These are phyloP conservation scores for Amiota communis DNA, from an alignment of 2,888 invertebrate genomes.

Conservation along the genomic window DNA sequence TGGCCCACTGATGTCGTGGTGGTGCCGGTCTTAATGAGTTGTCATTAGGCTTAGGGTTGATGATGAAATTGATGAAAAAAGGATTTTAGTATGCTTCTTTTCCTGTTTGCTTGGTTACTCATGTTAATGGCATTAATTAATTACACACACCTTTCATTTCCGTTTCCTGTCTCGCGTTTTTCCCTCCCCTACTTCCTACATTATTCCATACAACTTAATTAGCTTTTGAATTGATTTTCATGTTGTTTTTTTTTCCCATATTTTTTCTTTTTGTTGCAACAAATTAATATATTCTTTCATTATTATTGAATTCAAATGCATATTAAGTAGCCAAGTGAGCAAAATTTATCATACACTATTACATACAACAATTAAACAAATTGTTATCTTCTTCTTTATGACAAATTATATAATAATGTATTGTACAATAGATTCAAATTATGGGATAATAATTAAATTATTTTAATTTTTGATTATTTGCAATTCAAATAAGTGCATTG, in stretches of 20 bases:
- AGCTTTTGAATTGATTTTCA: constrained; percentile 1
- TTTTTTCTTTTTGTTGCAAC: not conserved
- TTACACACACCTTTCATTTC: constrained; percentile 16
- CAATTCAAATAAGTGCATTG: too few relatives aligned
- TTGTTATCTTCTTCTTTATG: too few relatives aligned
- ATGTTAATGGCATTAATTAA: constrained; percentile 19
- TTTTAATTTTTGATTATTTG: too few relatives aligned
- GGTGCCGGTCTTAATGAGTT: constrained; percentile 49
- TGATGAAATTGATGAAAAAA: not conserved
- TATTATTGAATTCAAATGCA: too few relatives aligned
- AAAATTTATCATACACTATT: too few relatives aligned
- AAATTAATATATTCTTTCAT: not conserved
- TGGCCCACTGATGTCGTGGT: too few relatives aligned
- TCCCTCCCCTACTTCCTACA: not conserved
- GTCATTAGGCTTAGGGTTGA: constrained; percentile 42
- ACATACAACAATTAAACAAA: too few relatives aligned
- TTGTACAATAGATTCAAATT: too few relatives aligned
- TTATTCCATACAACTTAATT: constrained; percentile 18
- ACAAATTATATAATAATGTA: too few relatives aligned
- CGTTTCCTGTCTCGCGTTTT: not conserved
- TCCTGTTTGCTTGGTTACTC: not conserved
- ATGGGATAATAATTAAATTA: too few relatives aligned
- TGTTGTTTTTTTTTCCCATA: not conserved
- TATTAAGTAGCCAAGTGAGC: too few relatives aligned
- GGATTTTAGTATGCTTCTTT: not conserved